These are phyloP conservation scores for Pomatorhinus ruficollis DNA, from an alignment of 2,113 vertebrate genomes.

Conservation along the genomic window DNA sequence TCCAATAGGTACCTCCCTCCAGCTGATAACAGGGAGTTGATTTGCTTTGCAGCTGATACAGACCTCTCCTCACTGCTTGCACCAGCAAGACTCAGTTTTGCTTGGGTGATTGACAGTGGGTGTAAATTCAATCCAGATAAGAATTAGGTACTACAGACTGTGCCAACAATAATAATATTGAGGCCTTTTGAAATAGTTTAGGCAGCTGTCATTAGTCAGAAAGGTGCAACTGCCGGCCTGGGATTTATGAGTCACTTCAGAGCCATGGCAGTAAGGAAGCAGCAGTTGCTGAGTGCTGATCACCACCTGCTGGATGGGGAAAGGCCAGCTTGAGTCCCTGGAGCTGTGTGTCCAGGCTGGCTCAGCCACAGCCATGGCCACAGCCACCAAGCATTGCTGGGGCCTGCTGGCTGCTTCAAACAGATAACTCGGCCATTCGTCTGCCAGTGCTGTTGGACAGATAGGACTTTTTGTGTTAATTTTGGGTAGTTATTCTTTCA, in stretches of 20 bases:
- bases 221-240: background rate
- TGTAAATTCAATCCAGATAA: slow-evolving; percentile 11
- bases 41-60: background rate
- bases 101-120: background rate
- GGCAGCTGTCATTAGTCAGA: background rate
- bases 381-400: accelerated
- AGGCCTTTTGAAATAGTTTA: background rate
- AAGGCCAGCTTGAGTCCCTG: background rate
- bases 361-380: background rate
- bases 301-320: background rate
- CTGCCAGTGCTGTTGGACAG: background rate
- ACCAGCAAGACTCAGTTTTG: background rate
- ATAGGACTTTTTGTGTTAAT: background rate
- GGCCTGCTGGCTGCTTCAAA: background rate
- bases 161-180: background rate
- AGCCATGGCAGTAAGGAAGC: background rate
- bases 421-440: accelerated
- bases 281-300: background rate
- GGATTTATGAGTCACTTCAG: background rate
- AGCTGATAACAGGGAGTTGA: background rate
- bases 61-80: background rate
- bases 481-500: background rate
- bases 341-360: accelerated
- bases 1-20: background rate
- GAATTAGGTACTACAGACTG: background rate